These are phyloP conservation scores for Trichacis sp. DNA, from an alignment of 2,888 invertebrate genomes.

Conservation along the genomic window DNA sequence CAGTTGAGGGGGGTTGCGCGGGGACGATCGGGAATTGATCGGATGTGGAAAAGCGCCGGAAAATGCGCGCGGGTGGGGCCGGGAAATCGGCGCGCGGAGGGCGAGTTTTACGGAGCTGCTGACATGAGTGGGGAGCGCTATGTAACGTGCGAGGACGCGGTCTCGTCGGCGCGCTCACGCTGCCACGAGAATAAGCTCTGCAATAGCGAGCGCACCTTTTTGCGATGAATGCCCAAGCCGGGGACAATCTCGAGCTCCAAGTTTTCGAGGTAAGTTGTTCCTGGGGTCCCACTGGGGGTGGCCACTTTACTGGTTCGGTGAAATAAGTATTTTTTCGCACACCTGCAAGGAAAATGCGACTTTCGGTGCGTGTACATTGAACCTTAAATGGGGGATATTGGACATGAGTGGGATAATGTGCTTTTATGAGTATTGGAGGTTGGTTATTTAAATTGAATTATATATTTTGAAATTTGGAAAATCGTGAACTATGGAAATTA, in stretches of 20 bases:
- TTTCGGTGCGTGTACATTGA: too few relatives aligned
- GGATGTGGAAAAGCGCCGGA: constrained; percentile 8
- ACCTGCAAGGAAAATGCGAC: too few relatives aligned
- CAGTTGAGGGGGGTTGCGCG: too few relatives aligned
- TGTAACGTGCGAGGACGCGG: constrained; percentile 53
- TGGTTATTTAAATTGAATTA: too few relatives aligned
- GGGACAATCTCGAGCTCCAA: constrained; percentile 67
- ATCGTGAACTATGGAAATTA: too few relatives aligned
- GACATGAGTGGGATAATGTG: too few relatives aligned
- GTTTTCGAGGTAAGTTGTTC: constrained; percentile 69
- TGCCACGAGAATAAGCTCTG: constrained; percentile 61
- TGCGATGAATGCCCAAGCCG: constrained; percentile 64
- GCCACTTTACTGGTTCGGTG: too few relatives aligned
- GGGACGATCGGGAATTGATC: neutral
- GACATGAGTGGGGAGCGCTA: constrained; percentile 45
- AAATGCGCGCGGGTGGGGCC: constrained; percentile 6
- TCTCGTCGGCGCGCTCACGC: constrained; percentile 56
- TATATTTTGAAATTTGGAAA: too few relatives aligned
- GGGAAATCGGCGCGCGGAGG: neutral
- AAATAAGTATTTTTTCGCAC: too few relatives aligned
- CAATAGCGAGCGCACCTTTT: constrained; percentile 59
- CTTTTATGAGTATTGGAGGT: too few relatives aligned
- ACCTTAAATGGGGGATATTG: too few relatives aligned
- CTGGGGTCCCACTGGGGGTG: too few relatives aligned
- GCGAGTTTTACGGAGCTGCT: constrained; percentile 10